Base-by-base conservation (phyloP, 2,888 invertebrate species). In the Dicycla oo region DNA sequence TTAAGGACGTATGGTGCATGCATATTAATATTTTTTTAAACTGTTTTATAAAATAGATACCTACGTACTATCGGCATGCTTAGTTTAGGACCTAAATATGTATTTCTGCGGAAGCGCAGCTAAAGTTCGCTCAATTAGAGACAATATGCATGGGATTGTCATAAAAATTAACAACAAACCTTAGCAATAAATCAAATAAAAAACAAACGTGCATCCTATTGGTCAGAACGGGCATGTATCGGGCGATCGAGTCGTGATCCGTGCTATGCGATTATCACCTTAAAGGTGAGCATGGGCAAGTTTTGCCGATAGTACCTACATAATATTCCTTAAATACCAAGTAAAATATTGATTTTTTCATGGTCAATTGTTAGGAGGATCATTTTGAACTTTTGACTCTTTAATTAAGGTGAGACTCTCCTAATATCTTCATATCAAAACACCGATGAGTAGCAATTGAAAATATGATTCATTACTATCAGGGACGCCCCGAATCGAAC, bases 401-500 rank as follows among this genome's bases (percentile, higher is more conserved):
- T 20, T 63, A 64, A 49, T 72, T 68, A 66, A 51, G 3, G 60
- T 5, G 23, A 43, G 43, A 13, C 4, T 69, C 7, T 60, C 15
- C 49, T 83, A 72, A 83, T 78, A 81, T 74, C 76, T 82, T 70
- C 66, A 81, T 81, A 83, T 76, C 78, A 78, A 75, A 86, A 83
- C 77, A 86, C 11, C 51, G 45, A 34, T 65, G 61, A 62, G 54
- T 75, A 56, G 68, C 81, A 79, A 86, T 82, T 85, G 82, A 84
- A 86, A 73, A 73, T 34, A 68, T 85, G 75, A 86, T 85, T 82
- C 72, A 85, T 85, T 75, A 51, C 54, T 51, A 63, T 56, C 56
- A 78, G 51, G 49, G 66, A 64, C 82, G 75, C 75, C 75, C 70
- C 65, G 51, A 84, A 80, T 57, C 20, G 51, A 83, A 57, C 68